These are phyloP conservation scores for Phylloscopus whistleri DNA, from an alignment of 2,113 vertebrate species.

Conservation along the genomic window DNA sequence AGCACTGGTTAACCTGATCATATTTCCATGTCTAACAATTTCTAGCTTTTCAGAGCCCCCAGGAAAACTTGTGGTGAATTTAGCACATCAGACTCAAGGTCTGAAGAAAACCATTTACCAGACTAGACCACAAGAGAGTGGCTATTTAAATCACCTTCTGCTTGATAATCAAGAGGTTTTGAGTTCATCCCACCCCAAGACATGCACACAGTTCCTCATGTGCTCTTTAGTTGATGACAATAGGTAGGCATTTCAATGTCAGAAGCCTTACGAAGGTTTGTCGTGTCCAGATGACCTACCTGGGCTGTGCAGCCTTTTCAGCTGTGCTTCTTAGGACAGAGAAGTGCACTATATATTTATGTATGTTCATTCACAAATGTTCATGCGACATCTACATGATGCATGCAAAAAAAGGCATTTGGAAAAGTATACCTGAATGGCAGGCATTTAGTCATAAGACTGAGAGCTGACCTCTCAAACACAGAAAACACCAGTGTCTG, in stretches of 20 bases:
- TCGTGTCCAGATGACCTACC: not conserved
- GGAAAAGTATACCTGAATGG: not conserved
- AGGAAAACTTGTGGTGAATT: not conserved
- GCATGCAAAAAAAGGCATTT: not conserved
- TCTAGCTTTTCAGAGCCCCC: not conserved
- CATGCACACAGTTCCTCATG: not conserved
- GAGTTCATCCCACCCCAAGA: not conserved
- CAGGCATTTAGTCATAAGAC: not conserved
- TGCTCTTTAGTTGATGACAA: not conserved
- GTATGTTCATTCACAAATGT: not conserved
- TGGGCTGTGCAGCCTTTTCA: not conserved
- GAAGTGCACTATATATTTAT: not conserved
- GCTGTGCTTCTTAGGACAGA: not conserved
- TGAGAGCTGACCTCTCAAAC: not conserved
- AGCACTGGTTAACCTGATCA: not conserved
- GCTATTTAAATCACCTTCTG: not conserved
- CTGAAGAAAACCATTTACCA: not conserved
- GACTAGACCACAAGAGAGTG: not conserved
- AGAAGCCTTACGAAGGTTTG: not conserved
- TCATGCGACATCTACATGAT: not conserved
- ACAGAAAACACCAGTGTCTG: not conserved
- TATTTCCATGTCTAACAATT: not conserved
- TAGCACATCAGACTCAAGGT: not conserved
- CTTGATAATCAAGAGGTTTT: not conserved
- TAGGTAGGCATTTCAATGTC: not conserved